These are phyloP conservation scores for Gari tellinella DNA, from an alignment of 2,888 invertebrate species.

Conservation along the genomic window DNA sequence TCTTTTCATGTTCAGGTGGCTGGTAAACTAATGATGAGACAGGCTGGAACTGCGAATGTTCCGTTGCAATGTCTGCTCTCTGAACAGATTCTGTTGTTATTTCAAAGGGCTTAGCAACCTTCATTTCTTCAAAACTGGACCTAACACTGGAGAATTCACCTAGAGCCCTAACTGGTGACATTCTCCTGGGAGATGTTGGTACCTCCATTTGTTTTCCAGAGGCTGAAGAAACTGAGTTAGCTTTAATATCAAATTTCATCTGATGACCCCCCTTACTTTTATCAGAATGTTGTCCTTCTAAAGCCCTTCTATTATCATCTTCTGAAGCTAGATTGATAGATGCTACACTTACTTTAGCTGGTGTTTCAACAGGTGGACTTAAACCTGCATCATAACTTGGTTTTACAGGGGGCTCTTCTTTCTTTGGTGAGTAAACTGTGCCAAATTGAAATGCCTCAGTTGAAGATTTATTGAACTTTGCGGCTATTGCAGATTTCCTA, in stretches of 20 bases:
- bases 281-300: conserved; percentile 19
- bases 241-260: conserved; percentile 42
- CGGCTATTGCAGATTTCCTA: conserved; percentile 22
- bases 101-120: too few species aligned
- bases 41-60: too few species aligned
- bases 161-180: conserved; percentile 29
- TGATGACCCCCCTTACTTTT: conserved; percentile 4
- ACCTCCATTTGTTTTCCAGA: conserved; percentile 42
- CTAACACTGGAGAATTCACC: too few species aligned
- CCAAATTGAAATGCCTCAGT: conserved; percentile 47
- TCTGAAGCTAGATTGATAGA: neutral
- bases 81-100: too few species aligned
- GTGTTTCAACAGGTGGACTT: neutral
- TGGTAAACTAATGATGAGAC: too few species aligned
- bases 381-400: neutral
- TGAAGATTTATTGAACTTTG: conserved; percentile 22
- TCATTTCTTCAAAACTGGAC: too few species aligned
- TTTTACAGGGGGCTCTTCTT: conserved; percentile 8
- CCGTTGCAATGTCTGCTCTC: too few species aligned
- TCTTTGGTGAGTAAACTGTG: conserved; percentile 44
- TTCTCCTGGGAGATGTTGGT: conserved; percentile 35
- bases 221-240: conserved; percentile 44
- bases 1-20: too few species aligned
- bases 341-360: neutral
- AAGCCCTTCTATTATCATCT: neutral